Evolutionary conservation across 2,888 invertebrate species (phyloP), one percentile per base, ranked within the genome.

Genomic region (Laspeyria flexula): DNA sequence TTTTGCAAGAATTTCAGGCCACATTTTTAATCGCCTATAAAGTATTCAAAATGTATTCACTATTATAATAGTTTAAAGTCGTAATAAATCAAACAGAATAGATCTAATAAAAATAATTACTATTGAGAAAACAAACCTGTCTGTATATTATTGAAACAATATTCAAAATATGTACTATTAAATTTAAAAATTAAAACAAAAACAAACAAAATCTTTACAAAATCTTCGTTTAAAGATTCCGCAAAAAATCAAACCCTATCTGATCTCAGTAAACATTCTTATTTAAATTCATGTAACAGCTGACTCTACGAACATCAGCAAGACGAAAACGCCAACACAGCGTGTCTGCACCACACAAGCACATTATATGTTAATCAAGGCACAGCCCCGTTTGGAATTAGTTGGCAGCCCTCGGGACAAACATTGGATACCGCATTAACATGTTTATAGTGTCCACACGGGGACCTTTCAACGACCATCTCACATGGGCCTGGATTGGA

Each of bases 281-380:
- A 58, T 61, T 54, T 38, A 61, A 61, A 64, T 58, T 60, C 60
- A 38, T 16, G 43, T 47, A 52, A 48, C 43, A 49, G 59, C 55
- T 59, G 55, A 58, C 59, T 48, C 31, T 9, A 16, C 25, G 35
- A 40, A 49, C 39, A 43, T 48, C 43, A 47, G 49, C 52, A 42
- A 25, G 37, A 41, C 31, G 15, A 43, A 65, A 65, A 55, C 49
- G 44, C 44, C 46, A 39, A 54, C 46, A 34, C 40, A 49, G 53
- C 55, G 43, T 39, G 48, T 53, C 56, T 52, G 43, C 45, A 43
- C 52, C 67, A 61, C 58, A 56, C 60, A 50, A 54, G 45, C 30
- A 54, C 54, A 69, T 68, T 57, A 65, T 72, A 71, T 73, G 72
- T 71, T 73, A 73, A 72, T 71, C 71, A 66, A 63, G 66, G 56